Evolutionary conservation across 1,140 invertebrate species (phyloP).

Genomic region (Nasonia vitripennis): DNA sequence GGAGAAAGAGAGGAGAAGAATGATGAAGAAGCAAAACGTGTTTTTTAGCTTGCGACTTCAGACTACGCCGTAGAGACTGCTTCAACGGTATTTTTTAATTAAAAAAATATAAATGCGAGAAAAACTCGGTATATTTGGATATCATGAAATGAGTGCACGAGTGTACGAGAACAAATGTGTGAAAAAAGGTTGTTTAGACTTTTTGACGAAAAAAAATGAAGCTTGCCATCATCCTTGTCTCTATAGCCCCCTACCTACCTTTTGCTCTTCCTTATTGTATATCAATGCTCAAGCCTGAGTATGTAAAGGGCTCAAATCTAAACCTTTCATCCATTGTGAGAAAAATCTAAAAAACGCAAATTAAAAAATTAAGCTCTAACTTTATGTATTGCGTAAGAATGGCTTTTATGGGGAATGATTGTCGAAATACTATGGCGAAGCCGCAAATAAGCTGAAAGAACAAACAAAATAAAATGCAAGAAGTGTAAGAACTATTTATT

Average conservation of each 20-base stretch:
- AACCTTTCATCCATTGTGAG: background rate
- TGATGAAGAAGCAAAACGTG: slow-evolving; percentile 51
- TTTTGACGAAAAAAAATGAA: slow-evolving; percentile 39
- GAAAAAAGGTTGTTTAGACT: slow-evolving; percentile 6
- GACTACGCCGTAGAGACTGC: slow-evolving; percentile 39
- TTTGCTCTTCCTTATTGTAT: slow-evolving; percentile 14
- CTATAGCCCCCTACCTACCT: background rate
- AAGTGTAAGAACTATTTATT: slow-evolving; percentile 43
- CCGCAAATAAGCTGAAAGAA: slow-evolving; percentile 19
- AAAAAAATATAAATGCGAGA: slow-evolving; percentile 22
- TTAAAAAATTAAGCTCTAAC: slow-evolving; percentile 17
- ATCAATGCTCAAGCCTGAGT: slow-evolving; percentile 18
- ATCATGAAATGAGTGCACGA: slow-evolving; percentile 13
- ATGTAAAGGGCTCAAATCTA: background rate
- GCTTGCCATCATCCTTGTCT: slow-evolving; percentile 13
- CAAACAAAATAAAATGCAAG: slow-evolving; percentile 22
- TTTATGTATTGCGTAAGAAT: slow-evolving; percentile 8
- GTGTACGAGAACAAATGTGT: slow-evolving; percentile 18
- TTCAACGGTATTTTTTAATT: slow-evolving; percentile 45
- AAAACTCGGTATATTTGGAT: slow-evolving; percentile 40
- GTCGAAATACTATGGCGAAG: slow-evolving; percentile 15
- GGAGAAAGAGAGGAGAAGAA: slow-evolving; percentile 45
- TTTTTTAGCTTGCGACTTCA: slow-evolving; percentile 34
- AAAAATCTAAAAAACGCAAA: slow-evolving; percentile 11
- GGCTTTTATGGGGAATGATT: slow-evolving; percentile 23